phyloP scores from a whole-genome alignment of 64 coral and sea anemone species.

The Stichodactyla helianthus region DNA sequence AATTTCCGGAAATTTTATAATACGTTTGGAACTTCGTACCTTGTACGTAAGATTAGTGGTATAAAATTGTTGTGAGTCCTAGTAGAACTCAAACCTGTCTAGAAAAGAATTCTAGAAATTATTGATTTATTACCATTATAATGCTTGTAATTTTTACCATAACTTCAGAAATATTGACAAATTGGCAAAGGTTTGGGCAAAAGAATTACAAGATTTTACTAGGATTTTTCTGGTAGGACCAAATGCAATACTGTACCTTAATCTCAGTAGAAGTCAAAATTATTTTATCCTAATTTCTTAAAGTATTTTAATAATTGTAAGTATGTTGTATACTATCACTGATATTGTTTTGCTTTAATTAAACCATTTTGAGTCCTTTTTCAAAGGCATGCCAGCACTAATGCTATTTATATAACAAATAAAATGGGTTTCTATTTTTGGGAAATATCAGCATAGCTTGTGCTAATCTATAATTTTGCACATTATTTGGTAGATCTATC shows the following conservation, averaged over 20 bases:
- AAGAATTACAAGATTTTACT: neutral
- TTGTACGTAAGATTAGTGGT: no score
- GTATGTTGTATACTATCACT: neutral
- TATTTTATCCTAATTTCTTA: neutral
- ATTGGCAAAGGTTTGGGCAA: neutral
- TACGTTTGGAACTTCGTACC: no score
- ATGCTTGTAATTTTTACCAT: conserved; percentile 2
- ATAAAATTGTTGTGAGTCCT: no score
- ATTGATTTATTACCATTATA: neutral
- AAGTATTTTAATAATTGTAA: neutral
- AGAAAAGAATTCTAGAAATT: neutral
- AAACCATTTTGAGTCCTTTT: neutral
- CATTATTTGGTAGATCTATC: neutral
- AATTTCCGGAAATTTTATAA: no score
- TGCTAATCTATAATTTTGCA: neutral
- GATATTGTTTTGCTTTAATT: neutral
- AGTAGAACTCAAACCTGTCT: no score
- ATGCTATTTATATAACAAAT: neutral
- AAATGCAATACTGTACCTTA: neutral
- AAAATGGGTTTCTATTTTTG: neutral
- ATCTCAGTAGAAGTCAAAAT: neutral
- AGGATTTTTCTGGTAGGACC: neutral
- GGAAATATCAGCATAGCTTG: neutral
- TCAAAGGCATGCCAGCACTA: neutral
- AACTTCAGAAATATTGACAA: neutral